phyloP scores from a whole-genome alignment of 2,797 vertebrate species.

The Rhinatrema bivittatum region DNA sequence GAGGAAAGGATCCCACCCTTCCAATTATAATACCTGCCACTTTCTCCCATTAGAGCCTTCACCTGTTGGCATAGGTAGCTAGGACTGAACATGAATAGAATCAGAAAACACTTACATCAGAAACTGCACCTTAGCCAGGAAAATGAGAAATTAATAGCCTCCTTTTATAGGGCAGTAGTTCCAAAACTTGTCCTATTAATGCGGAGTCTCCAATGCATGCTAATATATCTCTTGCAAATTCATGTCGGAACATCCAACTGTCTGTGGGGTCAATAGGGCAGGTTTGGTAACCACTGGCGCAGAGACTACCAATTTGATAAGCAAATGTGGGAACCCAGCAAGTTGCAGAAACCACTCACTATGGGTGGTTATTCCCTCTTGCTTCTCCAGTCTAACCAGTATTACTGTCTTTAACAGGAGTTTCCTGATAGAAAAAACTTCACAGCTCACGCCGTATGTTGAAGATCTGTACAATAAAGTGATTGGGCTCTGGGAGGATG shows the following conservation, averaged over 20 bases:
- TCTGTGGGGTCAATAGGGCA: no score
- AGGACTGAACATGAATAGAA: no score
- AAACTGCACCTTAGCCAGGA: no score
- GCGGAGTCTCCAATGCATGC: not conserved
- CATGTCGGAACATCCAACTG: not conserved
- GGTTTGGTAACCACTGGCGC: not conserved
- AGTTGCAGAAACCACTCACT: not conserved
- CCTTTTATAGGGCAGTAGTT: no score
- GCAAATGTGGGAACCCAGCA: not conserved
- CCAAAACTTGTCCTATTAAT: no score
- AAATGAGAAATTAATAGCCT: no score
- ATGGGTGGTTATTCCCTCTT: not conserved
- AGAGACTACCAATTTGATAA: not conserved
- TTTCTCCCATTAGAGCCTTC: no score
- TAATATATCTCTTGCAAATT: no score
- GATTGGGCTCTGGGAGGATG: constrained; percentile 15
- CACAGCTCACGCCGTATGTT: constrained; percentile 17
- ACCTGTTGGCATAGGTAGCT: no score
- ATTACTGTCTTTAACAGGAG: constrained; percentile 21
- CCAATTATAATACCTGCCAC: no score
- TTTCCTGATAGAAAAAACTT: constrained; percentile 26
- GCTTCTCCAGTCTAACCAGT: not conserved
- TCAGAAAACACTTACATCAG: no score
- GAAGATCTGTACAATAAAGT: constrained; percentile 30
- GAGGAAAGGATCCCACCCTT: no score